phyloP scores from a whole-genome alignment of 2,888 invertebrate genomes.

The Diploptera punctata region DNA sequence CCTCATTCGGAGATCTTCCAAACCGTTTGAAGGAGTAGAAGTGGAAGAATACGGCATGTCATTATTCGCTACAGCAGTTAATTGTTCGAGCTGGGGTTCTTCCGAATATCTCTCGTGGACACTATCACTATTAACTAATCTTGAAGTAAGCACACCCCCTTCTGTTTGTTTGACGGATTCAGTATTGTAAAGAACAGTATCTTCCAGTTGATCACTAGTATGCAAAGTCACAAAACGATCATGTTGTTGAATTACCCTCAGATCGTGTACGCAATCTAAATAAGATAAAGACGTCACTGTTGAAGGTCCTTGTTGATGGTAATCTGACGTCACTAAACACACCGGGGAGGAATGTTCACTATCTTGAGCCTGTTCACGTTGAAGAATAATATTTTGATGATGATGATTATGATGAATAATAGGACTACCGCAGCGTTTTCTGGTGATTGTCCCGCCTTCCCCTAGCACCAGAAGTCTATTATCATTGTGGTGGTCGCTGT shows the following conservation, averaged over 20 bases:
- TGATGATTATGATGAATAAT: background rate
- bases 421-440: background rate
- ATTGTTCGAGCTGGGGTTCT: background rate
- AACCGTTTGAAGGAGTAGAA: background rate
- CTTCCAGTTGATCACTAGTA: background rate
- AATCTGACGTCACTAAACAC: too few relatives aligned
- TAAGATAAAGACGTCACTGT: background rate
- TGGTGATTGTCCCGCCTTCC: background rate
- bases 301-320: background rate
- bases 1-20: constrained; percentile 12
- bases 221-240: background rate
- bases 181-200: background rate
- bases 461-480: background rate
- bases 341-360: background rate
- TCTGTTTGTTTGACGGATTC: background rate
- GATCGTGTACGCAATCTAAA: too few relatives aligned
- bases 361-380: background rate
- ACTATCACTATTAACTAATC: too few relatives aligned
- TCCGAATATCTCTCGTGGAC: too few relatives aligned
- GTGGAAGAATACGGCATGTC: constrained; percentile 13
- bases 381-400: background rate
- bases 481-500: background rate
- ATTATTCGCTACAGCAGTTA: background rate
- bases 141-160: background rate
- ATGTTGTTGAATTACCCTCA: background rate